phyloP scores from a whole-genome alignment of 2,113 vertebrate genomes.

The Henicopernis longicauda region DNA sequence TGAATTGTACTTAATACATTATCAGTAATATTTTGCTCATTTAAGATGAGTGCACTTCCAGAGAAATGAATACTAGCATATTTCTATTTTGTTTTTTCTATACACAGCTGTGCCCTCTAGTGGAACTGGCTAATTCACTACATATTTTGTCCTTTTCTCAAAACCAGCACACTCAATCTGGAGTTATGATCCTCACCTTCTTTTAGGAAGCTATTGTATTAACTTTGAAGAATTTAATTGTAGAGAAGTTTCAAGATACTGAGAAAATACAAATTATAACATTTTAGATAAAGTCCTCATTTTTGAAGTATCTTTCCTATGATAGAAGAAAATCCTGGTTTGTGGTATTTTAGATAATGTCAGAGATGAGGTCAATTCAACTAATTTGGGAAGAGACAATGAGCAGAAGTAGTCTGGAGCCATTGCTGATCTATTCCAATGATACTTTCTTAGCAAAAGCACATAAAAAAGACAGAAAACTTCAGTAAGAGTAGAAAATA shows the following conservation, averaged over 20 bases:
- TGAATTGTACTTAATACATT: not conserved
- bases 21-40: not conserved
- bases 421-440: not conserved
- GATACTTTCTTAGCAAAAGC: not conserved
- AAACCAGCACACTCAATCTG: not conserved
- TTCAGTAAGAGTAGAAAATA: not conserved
- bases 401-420: not conserved
- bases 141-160: not conserved
- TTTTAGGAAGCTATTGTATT: not conserved
- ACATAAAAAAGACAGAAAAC: not conserved
- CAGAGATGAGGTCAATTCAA: not conserved
- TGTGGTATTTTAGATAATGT: not conserved
- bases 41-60: not conserved
- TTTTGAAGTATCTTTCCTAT: not conserved
- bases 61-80: not conserved
- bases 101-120: constrained; percentile 57
- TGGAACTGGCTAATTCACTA: not conserved
- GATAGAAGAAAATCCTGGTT: not conserved
- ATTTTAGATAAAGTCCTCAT: not conserved
- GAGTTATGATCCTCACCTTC: not conserved
- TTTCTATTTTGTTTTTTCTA: not conserved
- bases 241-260: not conserved
- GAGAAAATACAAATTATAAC: not conserved
- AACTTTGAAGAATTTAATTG: not conserved
- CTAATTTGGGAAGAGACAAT: not conserved